These are phyloP conservation scores for Lithophane leautieri DNA, from an alignment of 2,888 invertebrate genomes.

Conservation along the genomic window DNA sequence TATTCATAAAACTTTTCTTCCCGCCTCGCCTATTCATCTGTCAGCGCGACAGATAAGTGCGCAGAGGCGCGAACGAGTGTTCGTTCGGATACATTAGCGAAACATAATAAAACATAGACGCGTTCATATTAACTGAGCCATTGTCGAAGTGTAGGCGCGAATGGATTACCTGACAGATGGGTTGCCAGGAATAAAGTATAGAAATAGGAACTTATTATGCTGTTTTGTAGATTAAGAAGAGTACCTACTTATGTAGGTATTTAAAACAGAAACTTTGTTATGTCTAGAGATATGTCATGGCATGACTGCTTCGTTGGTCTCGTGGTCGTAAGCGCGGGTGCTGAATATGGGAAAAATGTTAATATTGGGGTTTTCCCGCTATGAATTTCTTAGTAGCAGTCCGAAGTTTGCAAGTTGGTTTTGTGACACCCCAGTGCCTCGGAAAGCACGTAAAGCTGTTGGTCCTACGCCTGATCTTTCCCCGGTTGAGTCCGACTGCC, in stretches of 20 bases:
- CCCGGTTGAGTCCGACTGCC: not conserved
- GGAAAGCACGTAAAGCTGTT: not conserved
- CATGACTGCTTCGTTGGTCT: not conserved
- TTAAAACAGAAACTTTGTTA: not conserved
- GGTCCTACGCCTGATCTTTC: not conserved
- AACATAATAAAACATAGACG: constrained; percentile 68
- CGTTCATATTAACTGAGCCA: constrained; percentile 67
- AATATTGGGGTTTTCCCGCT: not conserved
- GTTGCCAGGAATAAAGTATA: constrained; percentile 43
- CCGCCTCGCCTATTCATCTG: constrained; percentile 74
- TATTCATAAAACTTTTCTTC: constrained; percentile 65
- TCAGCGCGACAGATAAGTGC: constrained; percentile 81
- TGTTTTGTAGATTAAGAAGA: not conserved
- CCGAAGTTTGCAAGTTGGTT: not conserved
- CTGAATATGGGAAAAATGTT: not conserved
- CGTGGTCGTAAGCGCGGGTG: not conserved
- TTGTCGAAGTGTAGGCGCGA: constrained; percentile 59
- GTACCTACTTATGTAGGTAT: not conserved
- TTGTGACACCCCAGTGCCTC: not conserved
- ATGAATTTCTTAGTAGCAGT: not conserved
- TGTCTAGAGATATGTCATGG: not conserved
- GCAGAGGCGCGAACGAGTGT: constrained; percentile 71
- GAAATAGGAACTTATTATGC: not conserved
- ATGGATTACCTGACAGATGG: constrained; percentile 52
- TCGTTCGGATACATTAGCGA: constrained; percentile 73